A percentile compares a stretch with the other conserved stretches of the same genome.
Evolutionary conservation across 2,888 invertebrate genomes (phyloP).

Genomic region (Falcaria lacertinaria): DNA sequence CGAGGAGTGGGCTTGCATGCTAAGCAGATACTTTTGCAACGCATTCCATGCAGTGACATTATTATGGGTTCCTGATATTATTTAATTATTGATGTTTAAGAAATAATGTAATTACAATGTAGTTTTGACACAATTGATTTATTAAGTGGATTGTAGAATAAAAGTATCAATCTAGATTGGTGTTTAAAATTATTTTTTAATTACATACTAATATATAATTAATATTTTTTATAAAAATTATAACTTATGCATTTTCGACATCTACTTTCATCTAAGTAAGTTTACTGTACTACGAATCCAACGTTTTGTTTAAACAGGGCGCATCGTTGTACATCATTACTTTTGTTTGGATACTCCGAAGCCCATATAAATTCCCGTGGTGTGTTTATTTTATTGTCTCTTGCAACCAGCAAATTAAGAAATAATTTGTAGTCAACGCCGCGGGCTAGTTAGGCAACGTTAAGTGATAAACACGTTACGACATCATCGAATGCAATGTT

Average conservation of each 20-base stretch:
- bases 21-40: constrained; percentile 54
- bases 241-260: too few species aligned
- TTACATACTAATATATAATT: too few species aligned
- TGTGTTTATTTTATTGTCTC: not conserved
- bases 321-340: not conserved
- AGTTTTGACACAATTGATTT: constrained; percentile 3
- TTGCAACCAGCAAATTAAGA: not conserved
- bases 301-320: not conserved
- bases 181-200: too few species aligned
- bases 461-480: not conserved
- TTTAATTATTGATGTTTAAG: constrained; percentile 12
- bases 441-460: not conserved
- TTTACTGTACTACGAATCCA: too few species aligned
- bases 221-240: too few species aligned
- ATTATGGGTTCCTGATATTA: constrained; percentile 24
- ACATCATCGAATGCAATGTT: not conserved
- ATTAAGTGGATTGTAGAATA: too few species aligned
- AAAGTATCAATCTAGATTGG: too few species aligned
- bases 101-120: too few species aligned
- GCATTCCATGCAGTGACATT: constrained; percentile 41
- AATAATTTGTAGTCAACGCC: not conserved
- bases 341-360: not conserved
- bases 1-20: constrained; percentile 48
- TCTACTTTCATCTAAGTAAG: too few species aligned
- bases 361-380: not conserved